Percentiles rank a stretch among this genome's conserved stretches.
Evolutionary conservation across 2,888 invertebrate species (phyloP).

Genomic region (Eueremaeus valkanovi): DNA sequence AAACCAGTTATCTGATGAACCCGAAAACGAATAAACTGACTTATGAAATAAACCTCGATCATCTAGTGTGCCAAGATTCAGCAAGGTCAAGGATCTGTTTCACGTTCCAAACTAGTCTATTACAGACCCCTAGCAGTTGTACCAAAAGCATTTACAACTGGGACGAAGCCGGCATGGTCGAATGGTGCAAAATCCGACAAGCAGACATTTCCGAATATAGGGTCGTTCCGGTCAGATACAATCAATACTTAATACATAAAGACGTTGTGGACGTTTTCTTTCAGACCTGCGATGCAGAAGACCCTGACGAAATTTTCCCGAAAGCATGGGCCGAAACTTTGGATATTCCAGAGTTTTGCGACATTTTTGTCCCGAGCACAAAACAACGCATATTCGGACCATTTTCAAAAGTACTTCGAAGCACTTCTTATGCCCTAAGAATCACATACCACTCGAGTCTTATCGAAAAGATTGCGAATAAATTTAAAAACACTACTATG

Average conservation of each 20-base stretch:
- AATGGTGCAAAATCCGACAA: not conserved
- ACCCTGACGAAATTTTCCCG: not conserved
- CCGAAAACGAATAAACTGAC: not conserved
- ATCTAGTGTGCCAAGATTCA: not conserved
- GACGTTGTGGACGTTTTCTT: not conserved
- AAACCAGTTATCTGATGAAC: not conserved
- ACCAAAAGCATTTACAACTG: not conserved
- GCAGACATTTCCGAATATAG: not conserved
- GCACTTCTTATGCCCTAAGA: not conserved
- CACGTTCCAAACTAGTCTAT: not conserved
- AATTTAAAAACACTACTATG: not conserved
- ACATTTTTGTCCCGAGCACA: not conserved
- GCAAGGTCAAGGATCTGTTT: not conserved
- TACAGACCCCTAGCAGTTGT: not conserved
- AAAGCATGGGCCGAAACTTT: not conserved
- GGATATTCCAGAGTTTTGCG: not conserved
- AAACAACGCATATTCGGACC: not conserved
- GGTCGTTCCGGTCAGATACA: not conserved
- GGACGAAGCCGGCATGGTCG: not conserved
- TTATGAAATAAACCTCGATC: not conserved
- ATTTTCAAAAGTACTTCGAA: not conserved
- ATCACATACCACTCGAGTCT: not conserved
- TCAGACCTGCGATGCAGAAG: not conserved
- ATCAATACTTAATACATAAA: not conserved
- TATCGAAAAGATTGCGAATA: not conserved